Percentiles rank a stretch among this genome's conserved stretches.
phyloP scores from a whole-genome alignment of 2,888 invertebrate species.

The Dolomedes plantarius region DNA sequence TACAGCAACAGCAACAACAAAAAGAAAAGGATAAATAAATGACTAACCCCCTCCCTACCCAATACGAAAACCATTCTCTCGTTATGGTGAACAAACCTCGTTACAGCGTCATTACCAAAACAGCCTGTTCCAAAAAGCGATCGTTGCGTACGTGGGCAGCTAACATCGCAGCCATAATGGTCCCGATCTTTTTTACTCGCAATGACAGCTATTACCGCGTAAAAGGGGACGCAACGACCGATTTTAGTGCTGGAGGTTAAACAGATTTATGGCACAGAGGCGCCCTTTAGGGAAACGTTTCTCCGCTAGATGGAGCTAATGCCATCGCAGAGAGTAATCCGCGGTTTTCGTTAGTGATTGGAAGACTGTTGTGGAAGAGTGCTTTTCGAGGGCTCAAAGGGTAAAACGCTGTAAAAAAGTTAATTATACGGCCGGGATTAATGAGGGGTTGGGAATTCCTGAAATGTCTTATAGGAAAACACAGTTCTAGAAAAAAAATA shows the following conservation, averaged over 20 bases:
- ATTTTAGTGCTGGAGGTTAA: slow-evolving; percentile 41
- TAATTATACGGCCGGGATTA: neutral
- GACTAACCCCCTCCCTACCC: neutral
- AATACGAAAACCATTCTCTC: slow-evolving; percentile 40
- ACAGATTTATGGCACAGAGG: slow-evolving; percentile 41
- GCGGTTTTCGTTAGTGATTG: neutral
- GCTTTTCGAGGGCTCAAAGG: neutral
- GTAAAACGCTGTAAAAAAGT: neutral
- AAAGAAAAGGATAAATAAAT: neutral
- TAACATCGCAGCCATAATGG: slow-evolving; percentile 44
- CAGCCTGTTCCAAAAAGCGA: slow-evolving; percentile 47
- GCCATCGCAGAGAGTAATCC: neutral
- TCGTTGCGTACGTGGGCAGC: slow-evolving; percentile 40
- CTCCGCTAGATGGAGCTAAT: neutral
- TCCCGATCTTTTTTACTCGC: slow-evolving; percentile 56
- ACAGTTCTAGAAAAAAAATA: too few species aligned
- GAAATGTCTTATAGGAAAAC: too few species aligned
- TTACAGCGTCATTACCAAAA: slow-evolving; percentile 64
- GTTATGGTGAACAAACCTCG: slow-evolving; percentile 62
- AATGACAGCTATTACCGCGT: slow-evolving; percentile 56
- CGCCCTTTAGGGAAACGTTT: neutral
- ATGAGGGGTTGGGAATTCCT: too few species aligned
- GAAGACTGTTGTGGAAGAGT: too few species aligned
- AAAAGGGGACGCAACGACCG: slow-evolving; percentile 23
- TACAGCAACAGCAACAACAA: neutral